These are phyloP conservation scores for Elgaria multicarinata DNA, from an alignment of 2,113 vertebrate genomes.

Conservation along the genomic window DNA sequence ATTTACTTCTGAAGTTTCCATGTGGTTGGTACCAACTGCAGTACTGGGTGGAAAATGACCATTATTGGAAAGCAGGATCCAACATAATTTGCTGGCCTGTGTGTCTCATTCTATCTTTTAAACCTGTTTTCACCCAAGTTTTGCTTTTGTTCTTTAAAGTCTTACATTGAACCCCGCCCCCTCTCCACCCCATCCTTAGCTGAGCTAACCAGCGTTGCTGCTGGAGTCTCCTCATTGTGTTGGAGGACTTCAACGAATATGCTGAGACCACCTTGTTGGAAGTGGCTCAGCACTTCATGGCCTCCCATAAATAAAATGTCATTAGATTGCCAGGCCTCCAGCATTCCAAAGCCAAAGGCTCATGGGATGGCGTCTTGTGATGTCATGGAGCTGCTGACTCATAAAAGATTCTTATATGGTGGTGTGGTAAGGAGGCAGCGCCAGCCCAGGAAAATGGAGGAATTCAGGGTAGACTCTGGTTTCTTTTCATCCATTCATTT, in stretches of 20 bases:
- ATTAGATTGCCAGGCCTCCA: not conserved
- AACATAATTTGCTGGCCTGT: not conserved
- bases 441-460: not conserved
- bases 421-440: no score
- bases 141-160: no score
- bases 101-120: not conserved
- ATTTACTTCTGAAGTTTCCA: not conserved
- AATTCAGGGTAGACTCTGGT: no score
- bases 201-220: no score
- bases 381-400: no score
- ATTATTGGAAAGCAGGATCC: not conserved
- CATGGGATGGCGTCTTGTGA: not conserved
- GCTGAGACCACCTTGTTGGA: no score
- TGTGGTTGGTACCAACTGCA: not conserved
- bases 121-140: not conserved
- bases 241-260: no score
- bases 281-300: no score
- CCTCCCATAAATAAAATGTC: not conserved
- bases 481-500: not conserved
- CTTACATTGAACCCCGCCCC: no score
- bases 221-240: no score
- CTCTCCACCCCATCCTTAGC: no score
- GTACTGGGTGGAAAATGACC: not conserved
- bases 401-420: not conserved
- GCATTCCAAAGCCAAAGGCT: not conserved